Evolutionary conservation across 1,140 invertebrate genomes (phyloP).

Genomic region (Pseudomyrmex dendroicus): DNA sequence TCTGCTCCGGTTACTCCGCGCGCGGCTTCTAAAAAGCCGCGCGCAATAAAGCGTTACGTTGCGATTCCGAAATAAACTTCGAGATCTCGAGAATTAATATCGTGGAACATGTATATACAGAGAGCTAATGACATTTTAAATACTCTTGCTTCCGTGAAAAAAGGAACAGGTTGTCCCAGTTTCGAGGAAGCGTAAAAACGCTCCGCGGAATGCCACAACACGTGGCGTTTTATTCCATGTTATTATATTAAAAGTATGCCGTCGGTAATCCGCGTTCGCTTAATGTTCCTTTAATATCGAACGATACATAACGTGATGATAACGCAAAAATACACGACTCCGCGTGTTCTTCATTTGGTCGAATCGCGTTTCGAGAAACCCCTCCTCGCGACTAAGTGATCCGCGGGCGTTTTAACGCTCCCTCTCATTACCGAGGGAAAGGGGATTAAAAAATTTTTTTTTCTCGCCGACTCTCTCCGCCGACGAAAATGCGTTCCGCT

Average conservation of each 20-base stretch:
- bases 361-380: constrained; percentile 63
- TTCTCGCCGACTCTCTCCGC: constrained; percentile 24
- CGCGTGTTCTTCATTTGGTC: constrained; percentile 55
- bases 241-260: constrained; percentile 41
- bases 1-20: constrained; percentile 32
- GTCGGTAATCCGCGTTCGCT: constrained; percentile 11
- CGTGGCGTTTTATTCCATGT: background rate
- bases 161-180: background rate
- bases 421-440: constrained; percentile 60
- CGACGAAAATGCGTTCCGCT: constrained; percentile 50
- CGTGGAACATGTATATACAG: background rate
- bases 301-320: constrained; percentile 26
- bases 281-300: constrained; percentile 46
- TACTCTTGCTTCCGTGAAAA: background rate
- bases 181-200: background rate
- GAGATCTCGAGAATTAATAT: background rate
- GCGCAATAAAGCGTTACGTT: background rate
- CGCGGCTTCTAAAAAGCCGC: background rate
- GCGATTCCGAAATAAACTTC: background rate
- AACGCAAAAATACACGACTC: constrained; percentile 27
- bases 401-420: constrained; percentile 66
- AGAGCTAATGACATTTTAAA: background rate
- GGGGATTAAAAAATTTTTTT: constrained; percentile 63
- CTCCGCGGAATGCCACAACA: background rate
- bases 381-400: constrained; percentile 61